Evolutionary conservation across 2,888 invertebrate genomes (phyloP), one percentile per base, ranked within the genome.

Genomic region (Rhagophthalmus giganteus): DNA sequence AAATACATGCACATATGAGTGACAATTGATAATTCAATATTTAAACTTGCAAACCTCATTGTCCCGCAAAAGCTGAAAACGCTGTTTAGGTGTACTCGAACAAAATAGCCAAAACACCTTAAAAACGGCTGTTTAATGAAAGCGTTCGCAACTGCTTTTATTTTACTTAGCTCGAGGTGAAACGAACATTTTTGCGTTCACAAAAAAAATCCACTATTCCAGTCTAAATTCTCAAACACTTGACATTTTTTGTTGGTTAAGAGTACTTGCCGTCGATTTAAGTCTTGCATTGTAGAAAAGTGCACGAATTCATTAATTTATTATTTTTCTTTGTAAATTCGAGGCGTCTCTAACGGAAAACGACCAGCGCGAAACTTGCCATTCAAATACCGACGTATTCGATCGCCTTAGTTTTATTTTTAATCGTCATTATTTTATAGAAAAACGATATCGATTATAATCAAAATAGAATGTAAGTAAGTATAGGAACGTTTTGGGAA

Each of bases 241-340:
- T 28, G 52, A 55, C 57, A 49, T 52, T 55, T 57, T 54, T 57
- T 57, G 51, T 48, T 37, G 38, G 48, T 49, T 46, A 41, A 57
- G 48, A 20, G 49, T 30, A 35, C 48, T 49, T 28, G 34, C 20
- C 26, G 33, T 41, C 27, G 30, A 49, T 49, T 49, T 49, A 42
- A 42, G 32, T 31, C 37, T 50, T 42, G 16, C 35, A 34, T 16
- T 7, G 34, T 12, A 26, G 16, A 33, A 28, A 20, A 26, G 41
- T n/a, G 44, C 28, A 28, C 44, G 44, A 44, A 34, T 34, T 44
- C 44, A 42, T 42, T 44, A 44, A 44, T 44, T 35, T 44, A 20
- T 7, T 20, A 3, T 5, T 7, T 20, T 3, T 5, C 3, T 20
- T 20, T 20, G 7, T 20, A 7, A 20, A 20, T 20, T 20, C 7